Conservation (phyloP, 2,888 invertebrate genomes). For the Perdita meconis region DNA sequence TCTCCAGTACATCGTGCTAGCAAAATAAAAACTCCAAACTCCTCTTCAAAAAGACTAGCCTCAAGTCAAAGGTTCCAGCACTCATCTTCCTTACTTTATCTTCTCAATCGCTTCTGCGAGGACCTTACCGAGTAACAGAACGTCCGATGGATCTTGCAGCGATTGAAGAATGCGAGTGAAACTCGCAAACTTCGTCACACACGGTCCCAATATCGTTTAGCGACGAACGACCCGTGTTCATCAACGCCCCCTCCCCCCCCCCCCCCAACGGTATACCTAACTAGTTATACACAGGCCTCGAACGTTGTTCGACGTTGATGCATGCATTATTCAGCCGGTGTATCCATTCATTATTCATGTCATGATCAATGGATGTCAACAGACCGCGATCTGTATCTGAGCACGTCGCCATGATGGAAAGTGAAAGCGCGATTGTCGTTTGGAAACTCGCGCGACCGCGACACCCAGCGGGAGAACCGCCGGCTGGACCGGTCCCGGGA, state of each 20-base stretch:
- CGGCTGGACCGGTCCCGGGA: constrained; percentile 21
- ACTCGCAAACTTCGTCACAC: constrained; percentile 1
- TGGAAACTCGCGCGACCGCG: constrained; percentile 26
- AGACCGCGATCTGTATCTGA: constrained; percentile 77
- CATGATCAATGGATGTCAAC: constrained; percentile 80
- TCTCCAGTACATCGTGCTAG: too few relatives aligned
- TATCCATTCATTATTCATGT: constrained; percentile 81
- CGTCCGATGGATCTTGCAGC: neutral
- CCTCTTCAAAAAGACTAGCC: too few relatives aligned
- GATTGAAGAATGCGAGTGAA: constrained; percentile 3
- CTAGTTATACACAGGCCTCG: constrained; percentile 66
- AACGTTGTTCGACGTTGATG: constrained; percentile 75
- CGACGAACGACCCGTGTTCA: constrained; percentile 52
- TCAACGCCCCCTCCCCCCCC: constrained; percentile 48
- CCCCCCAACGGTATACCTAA: constrained; percentile 35
- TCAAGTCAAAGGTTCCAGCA: too few relatives aligned
- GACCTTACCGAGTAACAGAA: too few relatives aligned
- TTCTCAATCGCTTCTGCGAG: too few relatives aligned
- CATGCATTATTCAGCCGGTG: constrained; percentile 80
- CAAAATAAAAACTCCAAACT: too few relatives aligned
- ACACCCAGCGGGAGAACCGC: constrained; percentile 9
- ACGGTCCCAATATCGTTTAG: constrained; percentile 42
- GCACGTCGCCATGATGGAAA: constrained; percentile 67
- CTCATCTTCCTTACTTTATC: too few relatives aligned
- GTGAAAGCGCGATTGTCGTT: constrained; percentile 59